These are phyloP conservation scores for Aphis gossypii DNA, from an alignment of 1,140 invertebrate species.

Conservation along the genomic window DNA sequence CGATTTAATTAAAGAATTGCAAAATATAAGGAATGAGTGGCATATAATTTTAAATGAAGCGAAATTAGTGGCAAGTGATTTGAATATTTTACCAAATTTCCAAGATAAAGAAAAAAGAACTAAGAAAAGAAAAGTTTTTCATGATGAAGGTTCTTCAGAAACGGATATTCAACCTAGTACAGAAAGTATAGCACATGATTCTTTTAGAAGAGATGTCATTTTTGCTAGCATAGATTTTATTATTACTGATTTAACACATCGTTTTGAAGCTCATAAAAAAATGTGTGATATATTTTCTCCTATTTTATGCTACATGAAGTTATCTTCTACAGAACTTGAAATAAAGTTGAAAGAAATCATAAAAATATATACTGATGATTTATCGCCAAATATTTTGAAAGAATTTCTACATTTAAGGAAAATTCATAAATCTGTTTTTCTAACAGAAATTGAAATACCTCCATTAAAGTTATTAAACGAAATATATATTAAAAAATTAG, in stretches of 20 bases:
- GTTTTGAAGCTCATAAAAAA: too few species aligned
- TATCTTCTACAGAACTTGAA: slow-evolving; percentile 10
- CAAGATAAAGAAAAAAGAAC: background rate
- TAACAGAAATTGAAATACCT: slow-evolving; percentile 37
- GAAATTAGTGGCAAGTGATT: slow-evolving; percentile 13
- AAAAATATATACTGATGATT: background rate
- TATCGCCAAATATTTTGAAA: slow-evolving; percentile 13
- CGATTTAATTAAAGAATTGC: slow-evolving; percentile 41
- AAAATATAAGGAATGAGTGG: slow-evolving; percentile 9
- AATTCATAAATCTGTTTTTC: slow-evolving; percentile 17
- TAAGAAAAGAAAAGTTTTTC: background rate
- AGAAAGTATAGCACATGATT: too few species aligned
- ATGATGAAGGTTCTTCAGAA: too few species aligned
- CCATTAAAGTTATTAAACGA: slow-evolving; percentile 23
- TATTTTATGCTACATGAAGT: slow-evolving; percentile 34
- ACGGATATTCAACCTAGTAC: too few species aligned
- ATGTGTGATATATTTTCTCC: background rate
- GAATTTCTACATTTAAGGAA: slow-evolving; percentile 44
- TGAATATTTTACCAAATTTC: slow-evolving; percentile 32
- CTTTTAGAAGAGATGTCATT: too few species aligned
- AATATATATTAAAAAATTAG: slow-evolving; percentile 45
- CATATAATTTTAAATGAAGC: slow-evolving; percentile 29
- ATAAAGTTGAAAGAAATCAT: background rate
- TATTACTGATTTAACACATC: too few species aligned
- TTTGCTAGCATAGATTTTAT: too few species aligned